Evolutionary conservation across 1,140 invertebrate species (phyloP).

Genomic region (Saccostrea echinata): DNA sequence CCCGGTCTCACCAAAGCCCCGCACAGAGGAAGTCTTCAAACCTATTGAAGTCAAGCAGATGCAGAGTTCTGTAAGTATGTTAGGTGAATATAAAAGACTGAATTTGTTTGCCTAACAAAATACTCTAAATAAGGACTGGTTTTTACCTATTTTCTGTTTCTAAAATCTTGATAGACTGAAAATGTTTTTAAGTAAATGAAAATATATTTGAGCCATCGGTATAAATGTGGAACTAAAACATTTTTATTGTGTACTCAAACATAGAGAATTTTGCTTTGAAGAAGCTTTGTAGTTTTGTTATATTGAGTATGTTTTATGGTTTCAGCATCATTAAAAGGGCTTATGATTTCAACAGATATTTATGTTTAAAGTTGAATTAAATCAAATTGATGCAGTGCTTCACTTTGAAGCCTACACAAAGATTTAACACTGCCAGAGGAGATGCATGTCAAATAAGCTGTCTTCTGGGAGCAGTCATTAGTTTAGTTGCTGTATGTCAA

Average conservation of each 20-base stretch:
- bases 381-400: neutral
- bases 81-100: neutral
- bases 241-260: too few relatives aligned
- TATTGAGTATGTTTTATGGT: too few relatives aligned
- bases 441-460: neutral
- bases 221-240: too few relatives aligned
- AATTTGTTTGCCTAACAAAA: neutral
- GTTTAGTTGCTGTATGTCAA: neutral
- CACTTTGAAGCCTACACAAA: constrained; percentile 3
- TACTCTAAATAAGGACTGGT: neutral
- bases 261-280: too few relatives aligned
- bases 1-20: constrained; percentile 20
- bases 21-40: constrained; percentile 61
- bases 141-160: neutral
- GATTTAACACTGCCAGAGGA: neutral
- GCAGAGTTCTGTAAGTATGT: constrained; percentile 64
- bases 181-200: too few relatives aligned
- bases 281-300: too few relatives aligned
- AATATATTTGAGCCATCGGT: too few relatives aligned
- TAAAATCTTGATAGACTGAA: too few relatives aligned
- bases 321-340: too few relatives aligned
- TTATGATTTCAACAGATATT: neutral
- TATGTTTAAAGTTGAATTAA: neutral
- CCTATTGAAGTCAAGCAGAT: constrained; percentile 63
- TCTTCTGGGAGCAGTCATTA: neutral